phyloP scores from a whole-genome alignment of 2,888 invertebrate genomes.

The Neelides folsomi region DNA sequence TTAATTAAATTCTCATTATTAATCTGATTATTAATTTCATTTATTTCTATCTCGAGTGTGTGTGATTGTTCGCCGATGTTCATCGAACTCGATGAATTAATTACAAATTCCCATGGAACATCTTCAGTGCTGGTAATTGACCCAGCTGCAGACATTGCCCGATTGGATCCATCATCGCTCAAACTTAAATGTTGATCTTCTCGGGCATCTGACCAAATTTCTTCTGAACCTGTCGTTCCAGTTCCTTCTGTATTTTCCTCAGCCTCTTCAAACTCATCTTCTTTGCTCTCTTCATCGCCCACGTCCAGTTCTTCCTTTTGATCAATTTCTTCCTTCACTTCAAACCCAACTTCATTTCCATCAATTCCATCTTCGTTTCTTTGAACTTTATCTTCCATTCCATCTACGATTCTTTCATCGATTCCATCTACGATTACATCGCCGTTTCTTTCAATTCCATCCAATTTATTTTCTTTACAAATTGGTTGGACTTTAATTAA shows the following conservation, averaged over 20 bases:
- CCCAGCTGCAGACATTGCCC: background rate
- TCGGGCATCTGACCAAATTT: constrained; percentile 10
- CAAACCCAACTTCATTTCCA: background rate
- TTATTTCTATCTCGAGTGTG: too few relatives aligned
- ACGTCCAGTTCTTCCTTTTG: background rate
- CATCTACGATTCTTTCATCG: background rate
- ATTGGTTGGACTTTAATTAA: too few relatives aligned
- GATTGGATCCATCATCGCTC: constrained; percentile 2
- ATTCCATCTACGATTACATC: background rate
- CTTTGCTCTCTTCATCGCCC: background rate
- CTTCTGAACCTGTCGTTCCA: background rate
- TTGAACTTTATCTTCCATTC: background rate
- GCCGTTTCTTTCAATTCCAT: background rate
- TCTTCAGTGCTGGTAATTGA: background rate
- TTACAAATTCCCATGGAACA: too few relatives aligned
- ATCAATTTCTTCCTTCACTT: background rate
- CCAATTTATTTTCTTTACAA: background rate
- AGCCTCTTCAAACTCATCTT: background rate
- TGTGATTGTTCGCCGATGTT: too few relatives aligned
- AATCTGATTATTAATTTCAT: too few relatives aligned
- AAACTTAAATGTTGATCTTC: constrained; percentile 4
- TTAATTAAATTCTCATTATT: too few relatives aligned
- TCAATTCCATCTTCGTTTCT: background rate
- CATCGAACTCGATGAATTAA: too few relatives aligned
- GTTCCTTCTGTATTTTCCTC: constrained; percentile 1